Evolutionary conservation across 1,140 invertebrate genomes (phyloP).

Genomic region (Drosophila repletoides): DNA sequence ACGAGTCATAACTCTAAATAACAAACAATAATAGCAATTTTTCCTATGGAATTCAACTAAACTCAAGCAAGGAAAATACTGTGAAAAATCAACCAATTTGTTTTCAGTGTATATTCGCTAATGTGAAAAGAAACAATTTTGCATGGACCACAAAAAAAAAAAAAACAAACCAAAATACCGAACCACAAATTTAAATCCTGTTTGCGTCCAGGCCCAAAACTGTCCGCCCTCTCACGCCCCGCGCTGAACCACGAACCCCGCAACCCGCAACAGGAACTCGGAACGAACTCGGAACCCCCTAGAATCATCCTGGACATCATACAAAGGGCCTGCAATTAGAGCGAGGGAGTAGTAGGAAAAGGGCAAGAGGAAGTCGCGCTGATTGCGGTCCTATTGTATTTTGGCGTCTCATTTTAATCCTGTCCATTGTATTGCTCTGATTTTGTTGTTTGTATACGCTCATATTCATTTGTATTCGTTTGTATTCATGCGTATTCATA

Average conservation of each 20-base stretch:
- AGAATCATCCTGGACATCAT: conserved; percentile 13
- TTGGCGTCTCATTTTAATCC: conserved; percentile 66
- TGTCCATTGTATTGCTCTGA: conserved; percentile 55
- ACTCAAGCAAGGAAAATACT: no score
- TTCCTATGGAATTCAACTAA: no score
- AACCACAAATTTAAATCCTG: conserved; percentile 45
- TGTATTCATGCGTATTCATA: no score
- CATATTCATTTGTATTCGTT: conserved; percentile 27
- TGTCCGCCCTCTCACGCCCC: conserved; percentile 52
- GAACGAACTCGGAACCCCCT: no score
- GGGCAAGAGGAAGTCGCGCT: conserved; percentile 23
- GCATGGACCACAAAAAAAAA: conserved; percentile 42
- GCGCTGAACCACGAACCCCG: neutral
- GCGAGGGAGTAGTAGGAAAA: conserved; percentile 5
- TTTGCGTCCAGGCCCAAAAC: conserved; percentile 21
- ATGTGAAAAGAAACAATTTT: conserved; percentile 37
- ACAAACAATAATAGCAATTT: no score
- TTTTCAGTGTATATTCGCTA: conserved; percentile 9
- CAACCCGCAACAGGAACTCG: no score
- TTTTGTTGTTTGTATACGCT: conserved; percentile 53
- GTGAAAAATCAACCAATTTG: no score
- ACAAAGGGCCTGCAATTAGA: conserved; percentile 62
- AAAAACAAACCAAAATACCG: neutral
- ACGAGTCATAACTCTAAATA: no score
- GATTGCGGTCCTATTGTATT: conserved; percentile 62